Conservation (phyloP, 2,888 invertebrate genomes). For the Pachliopta kotzebuea region DNA sequence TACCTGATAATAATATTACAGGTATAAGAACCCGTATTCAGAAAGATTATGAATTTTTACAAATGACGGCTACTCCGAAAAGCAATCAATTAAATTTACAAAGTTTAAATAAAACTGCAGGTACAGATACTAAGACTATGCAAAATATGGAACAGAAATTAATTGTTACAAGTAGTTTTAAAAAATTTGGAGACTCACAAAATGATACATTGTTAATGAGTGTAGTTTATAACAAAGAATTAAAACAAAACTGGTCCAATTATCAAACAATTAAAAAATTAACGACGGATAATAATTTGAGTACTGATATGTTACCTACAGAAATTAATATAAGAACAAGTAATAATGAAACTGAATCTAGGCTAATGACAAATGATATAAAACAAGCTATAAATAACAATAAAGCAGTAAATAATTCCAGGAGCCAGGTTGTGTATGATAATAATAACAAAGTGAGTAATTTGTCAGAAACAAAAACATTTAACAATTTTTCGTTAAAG, state of each 20-base stretch:
- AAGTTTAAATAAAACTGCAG: background rate
- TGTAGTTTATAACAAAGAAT: background rate
- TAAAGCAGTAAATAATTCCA: background rate
- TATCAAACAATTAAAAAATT: background rate
- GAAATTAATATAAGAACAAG: background rate
- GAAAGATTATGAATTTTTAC: background rate
- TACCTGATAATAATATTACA: background rate
- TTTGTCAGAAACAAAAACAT: background rate
- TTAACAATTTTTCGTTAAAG: background rate
- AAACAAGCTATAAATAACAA: background rate
- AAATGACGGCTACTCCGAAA: background rate
- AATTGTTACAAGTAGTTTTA: too few species aligned
- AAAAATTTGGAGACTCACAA: background rate
- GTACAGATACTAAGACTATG: too few species aligned
- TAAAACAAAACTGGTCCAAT: background rate
- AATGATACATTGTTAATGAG: background rate
- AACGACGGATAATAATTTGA: background rate
- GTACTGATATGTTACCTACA: background rate
- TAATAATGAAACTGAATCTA: background rate
- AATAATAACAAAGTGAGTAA: background rate
- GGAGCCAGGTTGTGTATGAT: background rate
- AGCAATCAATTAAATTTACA: background rate
- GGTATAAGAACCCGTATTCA: background rate
- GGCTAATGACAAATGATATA: background rate
- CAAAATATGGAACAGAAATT: background rate